Evolutionary conservation across 1,140 invertebrate species (phyloP), one percentile per base, ranked within the genome.

Genomic region (Eriosoma lanigerum): DNA sequence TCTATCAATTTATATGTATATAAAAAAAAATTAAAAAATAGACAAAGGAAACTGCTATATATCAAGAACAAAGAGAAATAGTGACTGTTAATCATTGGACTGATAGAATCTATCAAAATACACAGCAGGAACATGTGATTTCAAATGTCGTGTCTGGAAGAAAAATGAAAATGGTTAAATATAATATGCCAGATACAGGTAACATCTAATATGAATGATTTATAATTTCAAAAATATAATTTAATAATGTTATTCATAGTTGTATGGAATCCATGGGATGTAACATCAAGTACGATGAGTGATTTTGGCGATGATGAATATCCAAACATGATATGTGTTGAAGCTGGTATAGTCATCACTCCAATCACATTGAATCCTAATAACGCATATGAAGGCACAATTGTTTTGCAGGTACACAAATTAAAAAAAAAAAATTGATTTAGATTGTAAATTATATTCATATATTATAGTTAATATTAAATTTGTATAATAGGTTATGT

Each of bases 291-390:
- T 83, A 93, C 95, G 85, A 96, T 97, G 87, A 89, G 90, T 0
- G 96, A 98, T 87, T 96, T 98, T 86, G 96, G 94, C 24, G 94
- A 97, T 87, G 94, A 97, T 83, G 96, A 97, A 86, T 97, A 95
- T 87, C 93, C 93, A 13, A 95, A 95, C 85, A 97, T 97, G 95
- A 89, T 97, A 81, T 98, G 96, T 87, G 94, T 98, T 32, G 96
- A 98, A 86, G 92, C 94, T 80, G 96, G 96, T 46, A 92, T 94
- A 85, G 95, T 98, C 1, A 92, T 90, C 80, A 90, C 91, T 83
- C 94, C 93, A 58, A 92, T 96, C 32, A 91, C 93, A 83, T 88
- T 98, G 46, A 86, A 94, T 82, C 93, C 94, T 46, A 94, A 94
- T 54, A 94, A 93, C 82, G 92, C 93, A 84, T 95, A 94, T 86